A percentile compares a stretch with the other conserved stretches of the same genome.
phyloP scores from a whole-genome alignment of 2,113 vertebrate species.

The Laticauda laticaudata region DNA sequence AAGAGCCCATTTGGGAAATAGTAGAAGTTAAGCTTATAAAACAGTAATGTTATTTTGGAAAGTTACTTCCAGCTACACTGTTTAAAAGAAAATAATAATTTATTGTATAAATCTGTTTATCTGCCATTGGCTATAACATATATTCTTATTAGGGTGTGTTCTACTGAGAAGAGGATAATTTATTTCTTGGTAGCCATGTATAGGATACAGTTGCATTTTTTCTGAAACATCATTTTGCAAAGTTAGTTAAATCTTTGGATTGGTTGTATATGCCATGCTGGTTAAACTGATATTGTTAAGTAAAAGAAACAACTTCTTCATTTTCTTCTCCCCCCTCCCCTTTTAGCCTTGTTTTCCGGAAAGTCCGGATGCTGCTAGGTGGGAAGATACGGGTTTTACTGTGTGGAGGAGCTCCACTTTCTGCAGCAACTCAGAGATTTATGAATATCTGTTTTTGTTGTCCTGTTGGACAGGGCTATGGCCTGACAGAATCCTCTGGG shows the following conservation, averaged over 20 bases:
- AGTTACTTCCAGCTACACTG: not conserved
- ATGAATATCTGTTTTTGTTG: conserved; percentile 99
- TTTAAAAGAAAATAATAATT: not conserved
- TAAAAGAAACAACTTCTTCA: not conserved
- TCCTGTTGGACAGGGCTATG: conserved; percentile 93
- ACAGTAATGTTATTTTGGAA: not conserved
- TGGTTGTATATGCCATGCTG: not conserved
- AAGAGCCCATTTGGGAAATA: not conserved
- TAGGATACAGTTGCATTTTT: not conserved
- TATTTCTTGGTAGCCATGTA: not conserved
- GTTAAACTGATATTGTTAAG: not conserved
- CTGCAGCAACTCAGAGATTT: conserved; percentile 89
- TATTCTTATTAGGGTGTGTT: not conserved
- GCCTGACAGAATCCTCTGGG: conserved; percentile 89
- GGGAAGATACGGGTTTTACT: conserved; percentile 84
- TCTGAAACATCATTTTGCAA: not conserved
- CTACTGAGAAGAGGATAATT: not conserved
- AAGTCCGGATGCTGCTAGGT: conserved; percentile 86
- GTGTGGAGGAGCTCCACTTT: conserved; percentile 92
- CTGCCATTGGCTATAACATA: not conserved
- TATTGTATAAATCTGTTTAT: not conserved
- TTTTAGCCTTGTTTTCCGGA: conserved; percentile 87
- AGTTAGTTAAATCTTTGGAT: not conserved
- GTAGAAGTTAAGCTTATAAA: not conserved
- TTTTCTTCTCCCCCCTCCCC: not conserved